A percentile compares a stretch with the other conserved stretches of the same genome.
phyloP scores from a whole-genome alignment of 1,140 invertebrate genomes.

The Bemisia tabaci region DNA sequence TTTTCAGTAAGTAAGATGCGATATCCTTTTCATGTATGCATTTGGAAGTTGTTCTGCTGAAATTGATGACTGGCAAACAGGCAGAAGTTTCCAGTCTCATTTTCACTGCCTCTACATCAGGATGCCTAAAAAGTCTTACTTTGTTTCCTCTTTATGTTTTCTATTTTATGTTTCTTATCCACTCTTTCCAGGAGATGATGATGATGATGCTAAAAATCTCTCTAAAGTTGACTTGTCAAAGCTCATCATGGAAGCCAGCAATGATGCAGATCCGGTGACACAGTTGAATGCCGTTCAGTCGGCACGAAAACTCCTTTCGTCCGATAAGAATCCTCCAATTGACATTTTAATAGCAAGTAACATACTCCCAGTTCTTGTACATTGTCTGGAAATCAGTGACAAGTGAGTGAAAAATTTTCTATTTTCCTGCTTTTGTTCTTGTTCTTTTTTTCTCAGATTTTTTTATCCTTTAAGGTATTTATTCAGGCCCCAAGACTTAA shows the following conservation, averaged over 20 bases:
- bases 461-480: constrained; percentile 42
- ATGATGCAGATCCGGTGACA: constrained; percentile 48
- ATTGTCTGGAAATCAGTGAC: constrained; percentile 71
- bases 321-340: constrained; percentile 97
- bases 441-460: constrained; percentile 24
- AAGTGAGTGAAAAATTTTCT: constrained; percentile 36
- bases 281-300: constrained; percentile 73
- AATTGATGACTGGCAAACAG: too few species aligned
- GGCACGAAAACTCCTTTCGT: constrained; percentile 86
- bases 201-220: constrained; percentile 53
- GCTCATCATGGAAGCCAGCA: constrained; percentile 54
- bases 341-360: constrained; percentile 86
- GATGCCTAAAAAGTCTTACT: too few species aligned
- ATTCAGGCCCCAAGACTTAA: not conserved
- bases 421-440: constrained; percentile 16
- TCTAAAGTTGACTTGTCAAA: constrained; percentile 47
- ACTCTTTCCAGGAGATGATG: too few species aligned
- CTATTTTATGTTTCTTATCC: constrained; percentile 18
- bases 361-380: constrained; percentile 85
- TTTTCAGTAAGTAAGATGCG: too few species aligned
- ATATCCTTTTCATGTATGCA: too few species aligned
- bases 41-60: too few species aligned
- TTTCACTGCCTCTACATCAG: too few species aligned
- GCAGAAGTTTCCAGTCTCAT: too few species aligned
- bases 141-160: too few species aligned